These are phyloP conservation scores for Rotaria magnacalcarata DNA, from an alignment of 2,888 invertebrate genomes.

Conservation along the genomic window DNA sequence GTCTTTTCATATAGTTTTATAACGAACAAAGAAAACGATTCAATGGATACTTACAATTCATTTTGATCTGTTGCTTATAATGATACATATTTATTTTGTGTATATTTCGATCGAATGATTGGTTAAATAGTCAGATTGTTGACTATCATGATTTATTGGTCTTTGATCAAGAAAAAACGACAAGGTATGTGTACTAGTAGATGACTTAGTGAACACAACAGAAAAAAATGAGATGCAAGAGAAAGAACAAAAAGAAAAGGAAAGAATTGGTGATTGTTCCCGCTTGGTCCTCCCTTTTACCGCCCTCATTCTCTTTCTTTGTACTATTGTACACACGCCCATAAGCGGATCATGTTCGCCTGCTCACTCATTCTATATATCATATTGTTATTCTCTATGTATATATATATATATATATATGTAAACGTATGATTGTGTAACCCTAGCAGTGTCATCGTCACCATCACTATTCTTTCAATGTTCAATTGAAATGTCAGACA, in stretches of 20 bases:
- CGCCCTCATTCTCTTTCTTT: background rate
- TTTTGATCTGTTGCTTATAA: background rate
- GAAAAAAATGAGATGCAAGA: background rate
- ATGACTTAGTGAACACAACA: background rate
- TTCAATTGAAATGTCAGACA: conserved; percentile 26
- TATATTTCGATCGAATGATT: background rate
- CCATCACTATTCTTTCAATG: conserved; percentile 18
- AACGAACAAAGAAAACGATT: background rate
- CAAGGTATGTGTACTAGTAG: background rate
- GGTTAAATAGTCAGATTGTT: background rate
- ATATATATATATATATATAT: background rate
- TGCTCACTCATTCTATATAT: background rate
- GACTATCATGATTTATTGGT: background rate
- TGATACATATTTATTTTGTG: background rate
- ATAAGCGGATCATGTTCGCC: conserved; percentile 17
- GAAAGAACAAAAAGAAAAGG: background rate
- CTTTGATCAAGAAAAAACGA: background rate
- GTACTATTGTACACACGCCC: background rate
- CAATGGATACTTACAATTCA: background rate
- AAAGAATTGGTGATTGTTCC: background rate
- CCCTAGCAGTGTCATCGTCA: conserved; percentile 1
- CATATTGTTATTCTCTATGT: background rate
- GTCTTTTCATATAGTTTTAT: background rate
- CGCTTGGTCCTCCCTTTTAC: background rate
- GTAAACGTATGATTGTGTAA: background rate